phyloP scores from a whole-genome alignment of 2,113 vertebrate genomes.

The Rynchops niger region DNA sequence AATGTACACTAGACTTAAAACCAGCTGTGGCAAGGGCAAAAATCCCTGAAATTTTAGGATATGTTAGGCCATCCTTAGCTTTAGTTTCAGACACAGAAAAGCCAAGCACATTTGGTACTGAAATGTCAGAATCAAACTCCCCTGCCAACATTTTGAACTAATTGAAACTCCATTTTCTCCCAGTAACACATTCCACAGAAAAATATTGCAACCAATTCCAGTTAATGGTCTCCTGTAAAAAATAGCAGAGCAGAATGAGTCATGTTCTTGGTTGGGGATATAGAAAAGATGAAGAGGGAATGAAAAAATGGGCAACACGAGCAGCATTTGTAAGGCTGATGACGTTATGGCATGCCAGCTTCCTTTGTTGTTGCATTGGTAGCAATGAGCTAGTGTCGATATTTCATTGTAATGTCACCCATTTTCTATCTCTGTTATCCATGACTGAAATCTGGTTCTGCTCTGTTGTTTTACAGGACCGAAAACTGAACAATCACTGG shows the following conservation, averaged over 20 bases:
- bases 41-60: not conserved
- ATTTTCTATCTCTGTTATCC: not conserved
- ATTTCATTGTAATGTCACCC: not conserved
- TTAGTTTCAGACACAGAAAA: not conserved
- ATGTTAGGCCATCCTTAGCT: not conserved
- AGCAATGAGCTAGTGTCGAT: not conserved
- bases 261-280: not conserved
- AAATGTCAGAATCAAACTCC: not conserved
- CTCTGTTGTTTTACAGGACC: not conserved
- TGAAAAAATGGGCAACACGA: not conserved
- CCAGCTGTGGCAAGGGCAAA: not conserved
- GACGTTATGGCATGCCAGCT: not conserved
- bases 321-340: not conserved
- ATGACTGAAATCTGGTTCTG: not conserved
- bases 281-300: not conserved
- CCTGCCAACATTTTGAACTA: not conserved
- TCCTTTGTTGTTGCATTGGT: not conserved
- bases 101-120: not conserved
- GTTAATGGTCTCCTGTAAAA: slow-evolving; percentile 1
- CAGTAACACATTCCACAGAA: not conserved
- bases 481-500: not conserved
- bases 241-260: not conserved
- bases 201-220: not conserved
- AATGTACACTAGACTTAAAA: not conserved
- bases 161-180: not conserved